These are phyloP conservation scores for Trichosurus vulpecula DNA, from an alignment of 2,797 vertebrate genomes.

Conservation along the genomic window DNA sequence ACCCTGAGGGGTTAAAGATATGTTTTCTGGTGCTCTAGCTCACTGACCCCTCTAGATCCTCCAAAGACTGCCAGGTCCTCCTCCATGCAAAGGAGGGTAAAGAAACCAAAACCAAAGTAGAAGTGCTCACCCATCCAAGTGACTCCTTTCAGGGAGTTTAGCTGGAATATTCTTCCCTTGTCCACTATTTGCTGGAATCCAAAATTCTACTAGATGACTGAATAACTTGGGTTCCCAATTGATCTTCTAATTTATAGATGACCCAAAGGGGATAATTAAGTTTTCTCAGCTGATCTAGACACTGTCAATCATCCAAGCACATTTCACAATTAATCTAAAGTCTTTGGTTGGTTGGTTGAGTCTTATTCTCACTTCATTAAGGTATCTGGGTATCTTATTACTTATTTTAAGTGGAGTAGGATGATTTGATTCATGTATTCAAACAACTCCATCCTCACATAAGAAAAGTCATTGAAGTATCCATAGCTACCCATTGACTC, in stretches of 20 bases:
- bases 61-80: neutral
- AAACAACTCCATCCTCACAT: neutral
- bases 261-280: neutral
- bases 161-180: neutral
- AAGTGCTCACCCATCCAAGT: neutral
- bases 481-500: neutral
- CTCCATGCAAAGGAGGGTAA: neutral
- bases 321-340: neutral
- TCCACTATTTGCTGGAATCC: neutral
- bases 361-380: neutral
- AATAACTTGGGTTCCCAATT: neutral
- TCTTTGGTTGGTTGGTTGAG: neutral
- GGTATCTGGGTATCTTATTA: neutral
- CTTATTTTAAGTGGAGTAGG: too few species aligned
- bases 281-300: neutral
- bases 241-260: neutral
- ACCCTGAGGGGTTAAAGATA: neutral
- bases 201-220: neutral
- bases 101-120: neutral
- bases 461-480: neutral
- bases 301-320: neutral
- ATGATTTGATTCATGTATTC: neutral
- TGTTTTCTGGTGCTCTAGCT: neutral
- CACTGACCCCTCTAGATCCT: neutral
- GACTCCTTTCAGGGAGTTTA: neutral